Conservation (phyloP, 1,140 invertebrate genomes). For the Drosophila pseudoobscura region DNA sequence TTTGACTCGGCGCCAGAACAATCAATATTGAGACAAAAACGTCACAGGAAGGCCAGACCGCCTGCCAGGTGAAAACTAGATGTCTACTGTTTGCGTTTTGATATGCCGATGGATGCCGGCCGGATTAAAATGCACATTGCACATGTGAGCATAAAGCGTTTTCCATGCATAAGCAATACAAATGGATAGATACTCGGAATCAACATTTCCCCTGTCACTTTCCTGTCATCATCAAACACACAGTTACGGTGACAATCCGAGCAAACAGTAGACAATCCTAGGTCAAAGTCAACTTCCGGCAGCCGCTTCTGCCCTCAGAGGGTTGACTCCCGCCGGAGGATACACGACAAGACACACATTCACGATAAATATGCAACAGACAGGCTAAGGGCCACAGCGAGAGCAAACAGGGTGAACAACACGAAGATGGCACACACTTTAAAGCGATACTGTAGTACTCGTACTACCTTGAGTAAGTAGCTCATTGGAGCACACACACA, state of each 20-base stretch:
- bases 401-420: constrained; percentile 3
- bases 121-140: constrained; percentile 65
- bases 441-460: not conserved
- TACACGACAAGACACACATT: constrained; percentile 11
- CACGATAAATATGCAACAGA: constrained; percentile 45
- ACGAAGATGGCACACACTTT: constrained; percentile 1
- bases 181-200: constrained; percentile 25
- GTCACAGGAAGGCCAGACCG: constrained; percentile 11
- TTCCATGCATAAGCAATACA: constrained; percentile 42
- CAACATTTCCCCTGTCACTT: constrained; percentile 34
- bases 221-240: constrained; percentile 61
- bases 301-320: constrained; percentile 1
- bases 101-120: constrained; percentile 1
- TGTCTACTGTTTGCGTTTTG: not conserved
- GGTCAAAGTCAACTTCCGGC: constrained; percentile 41
- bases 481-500: constrained; percentile 26
- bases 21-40: constrained; percentile 50
- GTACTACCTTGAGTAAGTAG: constrained; percentile 16
- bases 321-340: constrained; percentile 25
- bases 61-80: constrained; percentile 21
- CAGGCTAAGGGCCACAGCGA: constrained; percentile 5
- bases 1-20: constrained; percentile 59
- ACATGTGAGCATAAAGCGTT: constrained; percentile 40
- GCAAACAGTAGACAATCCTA: constrained; percentile 47
- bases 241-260: constrained; percentile 29